These are phyloP conservation scores for Reticulitermes lucifugus DNA, from an alignment of 2,888 invertebrate genomes.

Conservation along the genomic window DNA sequence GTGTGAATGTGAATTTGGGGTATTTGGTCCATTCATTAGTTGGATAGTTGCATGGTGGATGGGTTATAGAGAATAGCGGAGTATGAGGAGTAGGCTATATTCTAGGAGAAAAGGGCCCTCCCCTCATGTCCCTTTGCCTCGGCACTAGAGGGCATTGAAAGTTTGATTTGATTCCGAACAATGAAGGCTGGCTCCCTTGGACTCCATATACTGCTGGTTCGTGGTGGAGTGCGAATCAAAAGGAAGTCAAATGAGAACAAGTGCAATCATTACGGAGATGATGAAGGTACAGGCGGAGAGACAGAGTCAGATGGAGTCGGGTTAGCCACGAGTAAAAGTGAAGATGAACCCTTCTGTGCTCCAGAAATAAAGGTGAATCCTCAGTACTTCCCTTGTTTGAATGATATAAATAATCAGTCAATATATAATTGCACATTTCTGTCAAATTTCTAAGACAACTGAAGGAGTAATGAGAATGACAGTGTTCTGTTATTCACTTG, in stretches of 20 bases:
- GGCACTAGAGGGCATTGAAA: conserved; percentile 44
- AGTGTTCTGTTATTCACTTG: no score
- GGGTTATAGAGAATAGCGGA: not conserved
- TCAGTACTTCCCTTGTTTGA: not conserved
- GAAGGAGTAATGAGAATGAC: no score
- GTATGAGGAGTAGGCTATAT: conserved; percentile 21
- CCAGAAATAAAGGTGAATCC: not conserved
- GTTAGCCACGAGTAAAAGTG: conserved; percentile 19
- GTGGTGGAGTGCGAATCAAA: conserved; percentile 43
- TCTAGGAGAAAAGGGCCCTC: conserved; percentile 20
- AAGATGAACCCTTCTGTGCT: not conserved
- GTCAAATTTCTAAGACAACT: no score
- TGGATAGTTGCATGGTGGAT: conserved; percentile 44
- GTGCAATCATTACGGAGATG: conserved; percentile 51
- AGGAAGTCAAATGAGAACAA: conserved; percentile 53
- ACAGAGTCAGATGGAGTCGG: not conserved
- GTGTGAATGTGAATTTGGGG: conserved; percentile 15
- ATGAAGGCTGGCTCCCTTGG: conserved; percentile 34
- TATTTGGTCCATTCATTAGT: conserved; percentile 49
- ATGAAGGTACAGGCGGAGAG: conserved; percentile 4
- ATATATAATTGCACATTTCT: no score
- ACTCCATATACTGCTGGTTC: conserved; percentile 15
- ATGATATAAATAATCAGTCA: no score
- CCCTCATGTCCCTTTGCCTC: not conserved
- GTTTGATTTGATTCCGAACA: conserved; percentile 50